Conservation (phyloP, 2,888 invertebrate genomes). For the Oligia latruncula region DNA sequence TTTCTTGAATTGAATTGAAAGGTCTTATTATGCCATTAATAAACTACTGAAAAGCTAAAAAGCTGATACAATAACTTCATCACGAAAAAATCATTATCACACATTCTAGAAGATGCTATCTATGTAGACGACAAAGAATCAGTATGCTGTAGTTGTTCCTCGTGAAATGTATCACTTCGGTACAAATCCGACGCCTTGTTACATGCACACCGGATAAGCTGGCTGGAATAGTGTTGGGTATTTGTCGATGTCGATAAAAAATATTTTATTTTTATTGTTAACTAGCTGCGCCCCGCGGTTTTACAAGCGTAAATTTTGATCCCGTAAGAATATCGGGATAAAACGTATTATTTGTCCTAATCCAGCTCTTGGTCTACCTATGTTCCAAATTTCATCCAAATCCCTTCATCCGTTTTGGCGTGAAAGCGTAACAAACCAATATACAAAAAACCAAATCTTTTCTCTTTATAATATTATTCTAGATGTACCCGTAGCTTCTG, state of each 20-base stretch:
- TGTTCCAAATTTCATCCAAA: no score
- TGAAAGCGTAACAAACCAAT: background rate
- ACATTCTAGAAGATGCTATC: background rate
- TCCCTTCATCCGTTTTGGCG: background rate
- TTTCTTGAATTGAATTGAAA: background rate
- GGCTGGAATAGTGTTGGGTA: constrained; percentile 41
- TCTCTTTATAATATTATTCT: background rate
- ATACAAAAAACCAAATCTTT: background rate
- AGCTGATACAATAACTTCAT: no score
- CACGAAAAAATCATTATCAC: background rate
- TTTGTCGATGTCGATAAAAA: constrained; percentile 26
- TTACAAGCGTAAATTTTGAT: no score
- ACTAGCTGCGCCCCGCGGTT: no score
- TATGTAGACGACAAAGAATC: constrained; percentile 19
- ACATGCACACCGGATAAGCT: constrained; percentile 57
- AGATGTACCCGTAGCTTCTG: background rate
- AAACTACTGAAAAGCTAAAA: background rate
- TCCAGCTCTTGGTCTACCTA: background rate
- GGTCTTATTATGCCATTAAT: background rate
- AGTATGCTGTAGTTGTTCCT: constrained; percentile 10
- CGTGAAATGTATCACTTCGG: constrained; percentile 49
- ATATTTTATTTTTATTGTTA: background rate
- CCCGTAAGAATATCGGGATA: no score
- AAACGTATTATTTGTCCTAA: no score
- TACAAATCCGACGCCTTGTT: constrained; percentile 66